phyloP scores from a whole-genome alignment of 2,888 invertebrate species.

The Drosophila prostipennis region DNA sequence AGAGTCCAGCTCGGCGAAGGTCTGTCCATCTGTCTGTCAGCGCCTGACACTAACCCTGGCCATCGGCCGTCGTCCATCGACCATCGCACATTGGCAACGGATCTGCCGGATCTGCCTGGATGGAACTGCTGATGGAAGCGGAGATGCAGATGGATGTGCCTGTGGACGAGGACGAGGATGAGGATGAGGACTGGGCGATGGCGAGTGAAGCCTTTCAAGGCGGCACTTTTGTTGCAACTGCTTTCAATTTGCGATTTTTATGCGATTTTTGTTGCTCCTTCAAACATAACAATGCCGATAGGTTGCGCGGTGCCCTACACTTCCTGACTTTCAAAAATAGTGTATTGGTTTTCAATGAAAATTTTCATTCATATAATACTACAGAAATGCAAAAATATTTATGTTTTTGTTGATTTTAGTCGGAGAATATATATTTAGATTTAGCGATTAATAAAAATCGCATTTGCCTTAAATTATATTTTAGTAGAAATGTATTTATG shows the following conservation, averaged over 20 bases:
- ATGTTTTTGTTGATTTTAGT: too few species aligned
- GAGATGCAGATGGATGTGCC: constrained; percentile 20
- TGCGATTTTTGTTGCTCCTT: constrained; percentile 64
- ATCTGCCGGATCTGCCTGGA: constrained; percentile 19
- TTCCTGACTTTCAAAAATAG: neutral
- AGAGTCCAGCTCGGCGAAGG: constrained; percentile 18
- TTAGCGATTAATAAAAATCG: too few species aligned
- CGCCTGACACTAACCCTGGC: constrained; percentile 46
- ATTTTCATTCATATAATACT: neutral
- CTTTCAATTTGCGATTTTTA: constrained; percentile 70
- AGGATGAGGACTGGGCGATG: neutral
- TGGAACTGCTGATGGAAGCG: constrained; percentile 29
- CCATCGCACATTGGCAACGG: constrained; percentile 13
- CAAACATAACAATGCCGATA: constrained; percentile 36
- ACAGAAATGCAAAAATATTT: too few species aligned
- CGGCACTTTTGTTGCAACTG: constrained; percentile 59
- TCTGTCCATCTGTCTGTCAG: constrained; percentile 58
- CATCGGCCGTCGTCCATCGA: neutral
- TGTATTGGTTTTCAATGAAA: too few species aligned
- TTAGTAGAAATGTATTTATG: too few species aligned
- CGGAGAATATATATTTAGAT: too few species aligned
- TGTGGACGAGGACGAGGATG: neutral
- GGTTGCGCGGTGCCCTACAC: constrained; percentile 27
- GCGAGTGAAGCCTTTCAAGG: constrained; percentile 24
- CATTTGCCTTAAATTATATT: too few species aligned